These are phyloP conservation scores for Lithodes maja DNA, from an alignment of 2,888 invertebrate genomes.

Conservation along the genomic window DNA sequence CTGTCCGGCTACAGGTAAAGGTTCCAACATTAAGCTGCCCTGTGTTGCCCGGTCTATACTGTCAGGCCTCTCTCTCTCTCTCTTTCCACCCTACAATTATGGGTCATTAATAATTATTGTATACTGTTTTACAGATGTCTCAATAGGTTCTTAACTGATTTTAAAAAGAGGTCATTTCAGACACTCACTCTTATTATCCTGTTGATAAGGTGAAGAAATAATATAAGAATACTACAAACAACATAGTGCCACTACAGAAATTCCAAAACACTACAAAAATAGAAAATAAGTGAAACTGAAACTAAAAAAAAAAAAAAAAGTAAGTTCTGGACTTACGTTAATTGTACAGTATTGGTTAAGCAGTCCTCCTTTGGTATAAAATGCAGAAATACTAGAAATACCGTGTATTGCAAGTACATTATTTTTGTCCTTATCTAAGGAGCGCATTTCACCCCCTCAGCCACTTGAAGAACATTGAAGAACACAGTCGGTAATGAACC, in stretches of 20 bases:
- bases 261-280: constrained; percentile 3
- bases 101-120: constrained; percentile 47
- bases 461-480: constrained; percentile 28
- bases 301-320: constrained; percentile 22
- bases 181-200: neutral
- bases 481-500: constrained; percentile 46
- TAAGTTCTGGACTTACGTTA: constrained; percentile 17
- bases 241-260: neutral
- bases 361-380: constrained; percentile 40
- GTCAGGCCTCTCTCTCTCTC: constrained; percentile 60
- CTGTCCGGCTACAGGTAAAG: neutral
- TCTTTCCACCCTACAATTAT: constrained; percentile 63
- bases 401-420: constrained; percentile 6
- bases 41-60: constrained; percentile 49
- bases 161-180: constrained; percentile 6
- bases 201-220: constrained; percentile 5
- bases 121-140: constrained; percentile 48
- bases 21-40: constrained; percentile 25
- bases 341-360: constrained; percentile 39
- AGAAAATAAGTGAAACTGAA: constrained; percentile 15
- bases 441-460: constrained; percentile 19
- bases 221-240: neutral
- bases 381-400: constrained; percentile 24
- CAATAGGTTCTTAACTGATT: constrained; percentile 41
- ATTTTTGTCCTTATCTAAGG: constrained; percentile 31